These are phyloP conservation scores for Cygnus atratus DNA, from an alignment of 2,113 vertebrate genomes.

Conservation along the genomic window DNA sequence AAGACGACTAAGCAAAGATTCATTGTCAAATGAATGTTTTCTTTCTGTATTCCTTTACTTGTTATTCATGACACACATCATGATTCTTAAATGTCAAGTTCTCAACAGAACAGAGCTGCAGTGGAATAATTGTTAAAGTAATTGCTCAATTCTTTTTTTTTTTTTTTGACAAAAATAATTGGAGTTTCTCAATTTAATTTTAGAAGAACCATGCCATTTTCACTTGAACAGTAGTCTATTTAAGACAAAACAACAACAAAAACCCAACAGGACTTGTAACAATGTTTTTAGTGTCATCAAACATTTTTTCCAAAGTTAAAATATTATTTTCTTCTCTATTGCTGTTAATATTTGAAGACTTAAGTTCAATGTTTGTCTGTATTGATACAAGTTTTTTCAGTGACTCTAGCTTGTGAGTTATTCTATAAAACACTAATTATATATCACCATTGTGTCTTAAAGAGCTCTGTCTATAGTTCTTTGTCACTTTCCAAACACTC, in stretches of 20 bases:
- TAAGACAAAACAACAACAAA: neutral
- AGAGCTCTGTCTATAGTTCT: neutral
- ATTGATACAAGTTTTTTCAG: neutral
- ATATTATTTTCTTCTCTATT: rapidly evolving
- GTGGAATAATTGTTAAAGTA: neutral
- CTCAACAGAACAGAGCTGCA: neutral
- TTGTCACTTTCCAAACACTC: neutral
- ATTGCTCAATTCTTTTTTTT: neutral
- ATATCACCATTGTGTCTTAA: neutral
- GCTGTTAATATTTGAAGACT: neutral
- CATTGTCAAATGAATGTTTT: neutral
- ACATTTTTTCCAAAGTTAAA: neutral
- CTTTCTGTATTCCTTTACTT: neutral
- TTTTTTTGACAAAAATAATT: neutral
- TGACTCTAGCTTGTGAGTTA: neutral
- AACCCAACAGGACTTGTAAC: neutral
- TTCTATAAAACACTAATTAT: neutral
- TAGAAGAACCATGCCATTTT: neutral
- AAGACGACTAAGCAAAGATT: neutral
- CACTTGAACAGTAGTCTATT: neutral
- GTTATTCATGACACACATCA: neutral
- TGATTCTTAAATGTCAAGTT: neutral
- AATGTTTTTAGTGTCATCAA: neutral
- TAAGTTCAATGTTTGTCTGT: neutral
- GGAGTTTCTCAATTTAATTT: neutral